A percentile compares a stretch with the other conserved stretches of the same genome.
These are phyloP conservation scores for Knipowitschia caucasica DNA, from an alignment of 2,797 vertebrate species.

Conservation along the genomic window DNA sequence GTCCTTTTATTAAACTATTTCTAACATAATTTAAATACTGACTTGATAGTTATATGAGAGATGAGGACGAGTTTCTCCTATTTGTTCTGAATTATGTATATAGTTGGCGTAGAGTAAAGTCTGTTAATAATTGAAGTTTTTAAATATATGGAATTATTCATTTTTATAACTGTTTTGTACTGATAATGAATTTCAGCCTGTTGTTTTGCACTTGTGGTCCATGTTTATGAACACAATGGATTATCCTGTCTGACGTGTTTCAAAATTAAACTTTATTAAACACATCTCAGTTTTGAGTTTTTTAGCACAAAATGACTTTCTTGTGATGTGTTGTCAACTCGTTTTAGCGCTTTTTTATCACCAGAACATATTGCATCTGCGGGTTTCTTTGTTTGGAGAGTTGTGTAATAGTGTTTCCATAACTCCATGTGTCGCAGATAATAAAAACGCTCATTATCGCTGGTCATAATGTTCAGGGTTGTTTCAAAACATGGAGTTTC, in stretches of 20 bases:
- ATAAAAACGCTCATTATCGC: neutral
- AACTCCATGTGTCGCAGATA: neutral
- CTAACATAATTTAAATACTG: conserved; percentile 20
- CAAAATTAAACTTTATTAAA: conserved; percentile 57
- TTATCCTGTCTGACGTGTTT: conserved; percentile 67
- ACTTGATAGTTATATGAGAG: conserved; percentile 36
- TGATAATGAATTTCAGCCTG: conserved; percentile 62
- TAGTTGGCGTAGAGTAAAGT: conserved; percentile 51
- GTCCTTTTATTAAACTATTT: conserved; percentile 7
- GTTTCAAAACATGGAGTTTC: neutral
- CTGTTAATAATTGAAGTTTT: conserved; percentile 46
- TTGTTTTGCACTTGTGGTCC: conserved; percentile 77
- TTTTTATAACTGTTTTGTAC: conserved; percentile 53
- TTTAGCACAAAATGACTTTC: neutral
- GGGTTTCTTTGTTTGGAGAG: neutral
- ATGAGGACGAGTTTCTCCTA: conserved; percentile 23
- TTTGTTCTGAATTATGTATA: conserved; percentile 62
- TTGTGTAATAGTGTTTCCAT: neutral
- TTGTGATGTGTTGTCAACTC: neutral
- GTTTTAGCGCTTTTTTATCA: neutral
- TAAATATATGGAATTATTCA: conserved; percentile 43
- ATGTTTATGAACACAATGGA: conserved; percentile 50
- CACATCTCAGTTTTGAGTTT: conserved; percentile 38
- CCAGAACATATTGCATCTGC: neutral
- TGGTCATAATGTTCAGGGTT: neutral